These are phyloP conservation scores for Poicephalus meyeri DNA, from an alignment of 2,113 vertebrate species.

Conservation along the genomic window DNA sequence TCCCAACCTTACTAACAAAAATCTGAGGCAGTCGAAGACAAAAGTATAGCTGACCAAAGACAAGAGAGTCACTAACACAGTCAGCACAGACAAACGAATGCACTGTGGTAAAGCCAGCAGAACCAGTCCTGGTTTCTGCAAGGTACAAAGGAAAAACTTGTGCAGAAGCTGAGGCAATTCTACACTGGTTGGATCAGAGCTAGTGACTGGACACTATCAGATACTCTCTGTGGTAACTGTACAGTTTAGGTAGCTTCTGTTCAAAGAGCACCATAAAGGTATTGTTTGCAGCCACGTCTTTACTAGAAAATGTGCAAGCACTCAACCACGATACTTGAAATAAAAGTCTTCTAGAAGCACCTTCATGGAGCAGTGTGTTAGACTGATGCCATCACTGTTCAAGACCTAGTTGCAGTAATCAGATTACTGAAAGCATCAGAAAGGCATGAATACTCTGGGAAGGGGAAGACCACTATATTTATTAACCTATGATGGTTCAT, in stretches of 20 bases:
- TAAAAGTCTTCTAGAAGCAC: not conserved
- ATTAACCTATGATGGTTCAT: not conserved
- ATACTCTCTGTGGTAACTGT: not conserved
- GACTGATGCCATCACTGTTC: not conserved
- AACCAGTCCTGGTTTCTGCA: not conserved
- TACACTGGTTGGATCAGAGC: not conserved
- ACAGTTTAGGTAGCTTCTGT: not conserved
- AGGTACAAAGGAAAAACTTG: not conserved
- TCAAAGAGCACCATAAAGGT: not conserved
- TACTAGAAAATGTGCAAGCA: not conserved
- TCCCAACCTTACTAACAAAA: not conserved
- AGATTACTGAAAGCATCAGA: not conserved
- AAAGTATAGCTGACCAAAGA: not conserved
- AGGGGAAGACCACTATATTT: not conserved
- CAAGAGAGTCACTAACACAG: not conserved
- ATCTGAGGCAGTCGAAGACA: slow-evolving; percentile 8
- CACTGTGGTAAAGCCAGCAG: not conserved
- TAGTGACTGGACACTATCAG: not conserved
- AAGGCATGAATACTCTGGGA: not conserved
- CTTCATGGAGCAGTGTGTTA: not conserved
- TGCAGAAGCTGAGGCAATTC: not conserved
- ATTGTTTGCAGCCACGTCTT: not conserved
- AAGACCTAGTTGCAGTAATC: not conserved
- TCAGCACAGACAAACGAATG: slow-evolving; percentile 3
- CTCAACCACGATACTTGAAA: not conserved